Evolutionary conservation across 2,797 vertebrate genomes (phyloP), one percentile per base, ranked within the genome.

Genomic region (Lophius americanus): DNA sequence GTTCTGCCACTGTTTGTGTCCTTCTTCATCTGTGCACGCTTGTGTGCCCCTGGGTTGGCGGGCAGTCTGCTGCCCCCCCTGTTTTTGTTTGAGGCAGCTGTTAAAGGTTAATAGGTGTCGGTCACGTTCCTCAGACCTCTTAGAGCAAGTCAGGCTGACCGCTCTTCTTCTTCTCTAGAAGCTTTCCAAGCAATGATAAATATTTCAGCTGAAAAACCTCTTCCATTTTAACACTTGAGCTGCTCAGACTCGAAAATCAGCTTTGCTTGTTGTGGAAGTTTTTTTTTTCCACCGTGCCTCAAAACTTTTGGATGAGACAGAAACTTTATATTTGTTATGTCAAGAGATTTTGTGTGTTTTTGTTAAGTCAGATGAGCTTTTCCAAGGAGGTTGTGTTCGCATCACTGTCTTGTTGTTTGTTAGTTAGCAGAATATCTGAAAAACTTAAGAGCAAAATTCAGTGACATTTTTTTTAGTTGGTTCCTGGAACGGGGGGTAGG

Each of bases 81-180:
- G 36, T 48, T 46, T 44, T 42, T 41, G 3, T 68, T 23, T 63
- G 71, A 58, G 67, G 64, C 11, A n/a, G 64, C 82, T 84, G 79
- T 85, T 68, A 86, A 87, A 83, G 82, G 83, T 88, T 87, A 83
- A 82, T 89, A 77, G 80, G 50, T 80, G 75, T 78, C 36, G 23
- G 57, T 88, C 78, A 86, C 73, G 23, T 67, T 73, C 81, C 58
- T 69, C 52, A 13, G 66, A 71, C 60, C 59, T 75, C 67, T 75
- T 49, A 57, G 49, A 82, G 58, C 6, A 6, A 74, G 65, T 69
- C 70, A 14, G 60, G 46, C 14, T 10, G 33, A 51, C 57, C 7
- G 7, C 38, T 66, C 39, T 60, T 70, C 60, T 78, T 51, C 58
- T 64, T 58, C 54, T 49, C 38, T 51, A 75, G 60, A 68, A 59